Base-by-base conservation (phyloP, 2,888 invertebrate genomes). In the Lordiphosa andalusiaca region DNA sequence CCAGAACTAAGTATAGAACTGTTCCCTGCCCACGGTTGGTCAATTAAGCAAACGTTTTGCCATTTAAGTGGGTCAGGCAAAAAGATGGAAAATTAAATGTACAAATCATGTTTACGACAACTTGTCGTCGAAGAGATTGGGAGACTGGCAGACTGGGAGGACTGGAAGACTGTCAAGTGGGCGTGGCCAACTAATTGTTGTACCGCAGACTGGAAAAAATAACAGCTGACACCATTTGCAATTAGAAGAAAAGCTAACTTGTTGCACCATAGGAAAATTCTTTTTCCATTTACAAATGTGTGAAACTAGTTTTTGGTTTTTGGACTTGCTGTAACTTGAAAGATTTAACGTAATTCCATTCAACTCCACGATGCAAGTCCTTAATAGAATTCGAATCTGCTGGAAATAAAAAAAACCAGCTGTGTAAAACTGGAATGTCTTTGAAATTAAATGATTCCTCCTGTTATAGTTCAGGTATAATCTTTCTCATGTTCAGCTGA, bases 71-170 rank as follows among this genome's bases (percentile, higher is more conserved):
- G 67, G 67, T 67, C 67, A 67, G 38, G 38, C 58, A 37, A 48
- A 40, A 9, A 16, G 33, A 74, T 76, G 73, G 67, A 71, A 80
- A 80, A 82, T 80, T 81, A 81, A 80, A 82, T 75, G 77, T 77
- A 82, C 80, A 80, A 80, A 81, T 80, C 78, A 78, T 81, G 78
- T 81, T 78, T 74, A 77, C 74, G 74, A 78, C 30, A 30, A 30
- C 59, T 77, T 78, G 77, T 80, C 75, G 78, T 73, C 73, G 57
- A 58, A 53, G 47, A 38, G 56, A 6, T 40, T 2, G 21, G 21
- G 3, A 19, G 40, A 6, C 19, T 6, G 39, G 10, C 9, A 2
- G 39, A 39, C 39, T 39, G 39, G 39, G 16, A 16, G 30, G 30
- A 13, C 33, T 46, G 2, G 19, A 19, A 35, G 13, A 46, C 46